Evolutionary conservation across 2,797 vertebrate genomes (phyloP).

Genomic region (Hydrolagus colliei): DNA sequence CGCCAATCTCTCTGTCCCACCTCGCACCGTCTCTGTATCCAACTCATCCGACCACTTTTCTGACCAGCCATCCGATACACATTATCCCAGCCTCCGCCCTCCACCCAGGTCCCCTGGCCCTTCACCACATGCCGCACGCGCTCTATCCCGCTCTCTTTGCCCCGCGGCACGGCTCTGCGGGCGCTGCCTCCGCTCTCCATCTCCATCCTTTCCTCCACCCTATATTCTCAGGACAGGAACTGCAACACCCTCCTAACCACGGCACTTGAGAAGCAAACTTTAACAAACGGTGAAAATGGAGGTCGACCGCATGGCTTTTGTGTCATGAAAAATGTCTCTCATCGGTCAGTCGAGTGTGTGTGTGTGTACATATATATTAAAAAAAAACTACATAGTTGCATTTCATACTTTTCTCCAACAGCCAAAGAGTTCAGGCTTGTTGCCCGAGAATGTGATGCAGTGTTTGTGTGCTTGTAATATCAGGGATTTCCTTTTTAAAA

Average conservation of each 20-base stretch:
- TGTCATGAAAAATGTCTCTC: background rate
- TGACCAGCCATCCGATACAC: constrained; percentile 92
- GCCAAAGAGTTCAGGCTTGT: constrained; percentile 29
- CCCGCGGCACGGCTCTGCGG: constrained; percentile 70
- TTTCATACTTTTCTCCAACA: constrained; percentile 27
- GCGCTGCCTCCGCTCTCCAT: constrained; percentile 83
- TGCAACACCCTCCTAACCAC: constrained; percentile 93
- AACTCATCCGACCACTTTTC: constrained; percentile 84
- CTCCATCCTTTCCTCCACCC: constrained; percentile 94
- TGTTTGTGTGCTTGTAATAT: constrained; percentile 26
- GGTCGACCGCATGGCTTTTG: background rate
- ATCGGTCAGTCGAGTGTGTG: constrained; percentile 5
- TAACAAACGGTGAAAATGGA: constrained; percentile 16
- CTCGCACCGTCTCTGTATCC: constrained; percentile 87
- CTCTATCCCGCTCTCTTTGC: constrained; percentile 89
- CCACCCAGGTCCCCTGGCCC: constrained; percentile 82
- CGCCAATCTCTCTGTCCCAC: constrained; percentile 67
- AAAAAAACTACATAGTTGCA: constrained; percentile 4
- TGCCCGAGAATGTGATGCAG: constrained; percentile 25
- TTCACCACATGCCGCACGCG: constrained; percentile 84
- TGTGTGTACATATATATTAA: no score
- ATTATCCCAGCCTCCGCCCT: constrained; percentile 94
- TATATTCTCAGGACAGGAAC: constrained; percentile 98
- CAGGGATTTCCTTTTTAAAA: constrained; percentile 24
- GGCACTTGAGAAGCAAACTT: constrained; percentile 70